phyloP scores from a whole-genome alignment of 2,888 invertebrate species.

The Brachylomia viminalis region DNA sequence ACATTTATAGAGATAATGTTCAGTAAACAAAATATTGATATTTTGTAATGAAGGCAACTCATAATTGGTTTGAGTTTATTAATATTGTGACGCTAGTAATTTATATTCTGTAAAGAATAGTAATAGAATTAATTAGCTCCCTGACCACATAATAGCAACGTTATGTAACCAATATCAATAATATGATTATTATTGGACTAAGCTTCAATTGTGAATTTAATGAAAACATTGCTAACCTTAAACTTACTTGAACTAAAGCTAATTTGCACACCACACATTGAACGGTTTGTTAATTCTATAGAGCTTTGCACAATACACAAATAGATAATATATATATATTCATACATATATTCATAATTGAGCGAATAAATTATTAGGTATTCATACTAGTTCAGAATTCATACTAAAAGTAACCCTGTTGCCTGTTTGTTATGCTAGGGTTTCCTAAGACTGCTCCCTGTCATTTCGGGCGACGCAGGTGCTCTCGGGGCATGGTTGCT shows the following conservation, averaged over 20 bases:
- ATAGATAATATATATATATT: background rate
- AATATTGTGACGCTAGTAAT: background rate
- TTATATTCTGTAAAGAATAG: conserved; percentile 2
- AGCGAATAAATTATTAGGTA: background rate
- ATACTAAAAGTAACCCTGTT: background rate
- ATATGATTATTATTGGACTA: background rate
- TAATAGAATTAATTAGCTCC: too few species aligned
- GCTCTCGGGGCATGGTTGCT: too few species aligned
- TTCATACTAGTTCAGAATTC: background rate
- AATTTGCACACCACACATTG: background rate
- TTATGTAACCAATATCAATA: background rate
- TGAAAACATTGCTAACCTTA: background rate
- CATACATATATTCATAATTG: too few species aligned
- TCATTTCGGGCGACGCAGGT: too few species aligned
- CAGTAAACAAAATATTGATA: background rate
- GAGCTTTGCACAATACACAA: background rate
- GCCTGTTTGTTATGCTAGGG: background rate
- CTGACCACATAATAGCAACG: background rate
- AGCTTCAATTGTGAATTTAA: background rate
- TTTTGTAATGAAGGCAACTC: background rate
- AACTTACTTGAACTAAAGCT: background rate
- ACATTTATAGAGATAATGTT: background rate
- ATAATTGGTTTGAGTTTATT: background rate
- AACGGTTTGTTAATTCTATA: background rate
- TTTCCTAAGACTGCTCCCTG: too few species aligned